phyloP scores from a whole-genome alignment of 2,113 vertebrate genomes.

The Elgaria multicarinata region DNA sequence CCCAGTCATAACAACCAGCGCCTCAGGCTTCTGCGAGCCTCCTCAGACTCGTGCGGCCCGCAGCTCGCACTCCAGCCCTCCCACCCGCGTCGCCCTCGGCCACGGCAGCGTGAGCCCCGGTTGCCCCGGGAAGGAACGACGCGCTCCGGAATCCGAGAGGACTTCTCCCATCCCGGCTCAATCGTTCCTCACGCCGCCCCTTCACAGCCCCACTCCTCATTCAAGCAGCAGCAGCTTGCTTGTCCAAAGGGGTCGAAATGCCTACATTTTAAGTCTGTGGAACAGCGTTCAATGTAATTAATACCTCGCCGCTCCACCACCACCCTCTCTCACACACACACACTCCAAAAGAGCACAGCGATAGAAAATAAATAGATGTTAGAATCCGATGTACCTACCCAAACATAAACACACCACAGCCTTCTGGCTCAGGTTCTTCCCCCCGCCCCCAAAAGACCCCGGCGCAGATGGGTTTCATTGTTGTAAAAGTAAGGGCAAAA shows the following conservation, averaged over 20 bases:
- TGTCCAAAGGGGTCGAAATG: background rate
- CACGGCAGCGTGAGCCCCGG: background rate
- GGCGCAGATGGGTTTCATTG: background rate
- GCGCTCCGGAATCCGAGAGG: background rate
- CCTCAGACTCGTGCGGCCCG: conserved; percentile 23
- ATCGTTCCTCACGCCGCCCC: background rate
- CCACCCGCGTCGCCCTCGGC: background rate
- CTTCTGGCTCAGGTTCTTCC: background rate
- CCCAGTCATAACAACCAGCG: conserved; percentile 47
- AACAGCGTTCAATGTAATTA: background rate
- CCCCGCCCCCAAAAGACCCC: background rate
- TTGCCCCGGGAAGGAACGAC: background rate
- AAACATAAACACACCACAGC: too few relatives aligned
- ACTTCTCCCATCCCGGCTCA: too few relatives aligned
- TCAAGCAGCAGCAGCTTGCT: background rate
- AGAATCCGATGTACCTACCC: too few relatives aligned
- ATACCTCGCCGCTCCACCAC: background rate
- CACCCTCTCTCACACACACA: background rate
- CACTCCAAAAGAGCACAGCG: background rate
- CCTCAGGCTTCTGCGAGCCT: background rate
- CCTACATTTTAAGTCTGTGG: background rate
- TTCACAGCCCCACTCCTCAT: background rate
- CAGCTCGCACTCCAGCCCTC: background rate
- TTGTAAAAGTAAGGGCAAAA: background rate
- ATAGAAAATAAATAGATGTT: background rate